Conservation (phyloP, 2,797 vertebrate species). For the Emydoidea blandingii region DNA sequence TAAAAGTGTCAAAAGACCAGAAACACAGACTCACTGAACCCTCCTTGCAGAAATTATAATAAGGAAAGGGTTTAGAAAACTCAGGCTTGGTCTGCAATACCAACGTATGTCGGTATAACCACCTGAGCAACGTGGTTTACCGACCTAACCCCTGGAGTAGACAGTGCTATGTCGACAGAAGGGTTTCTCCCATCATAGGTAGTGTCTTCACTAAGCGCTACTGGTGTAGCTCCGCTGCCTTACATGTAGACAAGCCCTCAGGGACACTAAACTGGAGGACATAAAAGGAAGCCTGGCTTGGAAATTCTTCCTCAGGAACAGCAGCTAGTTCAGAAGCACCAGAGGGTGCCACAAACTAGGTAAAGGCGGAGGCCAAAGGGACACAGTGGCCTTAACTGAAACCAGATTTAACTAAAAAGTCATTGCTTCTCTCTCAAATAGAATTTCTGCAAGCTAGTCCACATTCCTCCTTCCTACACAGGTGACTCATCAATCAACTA, state of each 20-base stretch:
- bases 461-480: background rate
- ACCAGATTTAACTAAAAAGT: background rate
- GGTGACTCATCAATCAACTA: background rate
- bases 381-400: background rate
- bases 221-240: background rate
- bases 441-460: background rate
- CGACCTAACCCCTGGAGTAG: background rate
- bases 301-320: background rate
- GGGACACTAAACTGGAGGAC: background rate
- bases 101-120: background rate
- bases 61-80: background rate
- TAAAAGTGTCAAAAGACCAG: background rate
- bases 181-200: background rate
- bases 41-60: background rate
- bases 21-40: background rate
- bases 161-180: background rate
- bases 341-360: background rate
- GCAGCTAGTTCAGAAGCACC: background rate
- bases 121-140: background rate
- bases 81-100: background rate
- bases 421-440: background rate
- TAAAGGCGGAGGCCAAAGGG: background rate
- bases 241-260: background rate
- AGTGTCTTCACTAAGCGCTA: background rate
- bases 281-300: background rate